Evolutionary conservation across 1,140 invertebrate species (phyloP).

Genomic region (Zaprionus inermis): DNA sequence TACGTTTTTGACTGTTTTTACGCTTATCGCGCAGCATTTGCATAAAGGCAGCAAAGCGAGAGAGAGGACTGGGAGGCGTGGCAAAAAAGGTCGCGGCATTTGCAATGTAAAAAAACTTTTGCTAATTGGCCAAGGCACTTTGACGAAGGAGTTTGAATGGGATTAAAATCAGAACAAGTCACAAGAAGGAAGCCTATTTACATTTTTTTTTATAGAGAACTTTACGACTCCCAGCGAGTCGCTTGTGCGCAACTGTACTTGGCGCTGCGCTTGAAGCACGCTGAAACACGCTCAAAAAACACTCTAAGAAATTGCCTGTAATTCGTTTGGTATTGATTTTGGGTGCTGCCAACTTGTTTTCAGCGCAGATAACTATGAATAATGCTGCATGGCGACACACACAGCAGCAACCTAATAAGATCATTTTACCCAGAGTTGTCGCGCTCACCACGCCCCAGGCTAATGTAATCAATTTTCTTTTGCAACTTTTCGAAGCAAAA

Average conservation of each 20-base stretch:
- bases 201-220: neutral
- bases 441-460: neutral
- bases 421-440: neutral
- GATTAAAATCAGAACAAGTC: slow-evolving; percentile 1
- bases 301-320: slow-evolving; percentile 12
- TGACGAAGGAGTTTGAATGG: neutral
- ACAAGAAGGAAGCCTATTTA: neutral
- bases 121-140: slow-evolving; percentile 60
- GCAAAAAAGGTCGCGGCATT: slow-evolving; percentile 31
- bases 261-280: neutral
- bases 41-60: slow-evolving; percentile 45
- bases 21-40: slow-evolving; percentile 65
- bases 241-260: slow-evolving; percentile 13
- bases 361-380: slow-evolving; percentile 37
- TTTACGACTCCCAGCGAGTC: too few species aligned
- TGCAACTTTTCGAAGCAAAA: slow-evolving; percentile 61
- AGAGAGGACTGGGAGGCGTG: neutral
- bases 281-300: slow-evolving; percentile 1
- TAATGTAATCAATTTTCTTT: slow-evolving; percentile 76
- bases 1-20: slow-evolving; percentile 61
- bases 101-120: slow-evolving; percentile 54
- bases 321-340: slow-evolving; percentile 36
- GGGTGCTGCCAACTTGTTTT: slow-evolving; percentile 18
- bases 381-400: slow-evolving; percentile 8
- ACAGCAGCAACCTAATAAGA: slow-evolving; percentile 25